Evolutionary conservation across 1,140 invertebrate genomes (phyloP).

Genomic region (Drosophila fuyamai): DNA sequence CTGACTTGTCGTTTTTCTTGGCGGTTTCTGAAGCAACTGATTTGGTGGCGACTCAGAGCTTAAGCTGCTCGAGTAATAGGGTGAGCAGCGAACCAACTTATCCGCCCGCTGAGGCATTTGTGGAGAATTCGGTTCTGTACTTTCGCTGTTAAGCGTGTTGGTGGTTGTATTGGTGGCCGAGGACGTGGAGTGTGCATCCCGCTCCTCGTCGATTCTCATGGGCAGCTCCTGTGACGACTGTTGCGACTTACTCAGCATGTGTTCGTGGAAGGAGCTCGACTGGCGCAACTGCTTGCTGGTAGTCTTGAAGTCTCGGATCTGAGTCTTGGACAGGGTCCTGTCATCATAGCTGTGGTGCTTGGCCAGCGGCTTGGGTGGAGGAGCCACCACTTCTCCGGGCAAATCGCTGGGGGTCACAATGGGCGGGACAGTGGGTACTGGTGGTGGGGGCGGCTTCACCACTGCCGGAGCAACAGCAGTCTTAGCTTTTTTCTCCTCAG

Average conservation of each 20-base stretch:
- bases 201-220: slow-evolving; percentile 75
- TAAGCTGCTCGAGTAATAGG: slow-evolving; percentile 89
- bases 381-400: slow-evolving; percentile 63
- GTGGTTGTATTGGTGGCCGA: slow-evolving; percentile 78
- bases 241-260: slow-evolving; percentile 85
- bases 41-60: slow-evolving; percentile 89
- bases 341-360: slow-evolving; percentile 88
- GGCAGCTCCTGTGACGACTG: slow-evolving; percentile 78
- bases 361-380: slow-evolving; percentile 86
- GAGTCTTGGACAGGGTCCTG: slow-evolving; percentile 87
- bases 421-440: slow-evolving; percentile 64
- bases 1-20: slow-evolving; percentile 85
- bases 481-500: slow-evolving; percentile 44
- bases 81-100: slow-evolving; percentile 88
- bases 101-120: slow-evolving; percentile 84
- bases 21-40: slow-evolving; percentile 86
- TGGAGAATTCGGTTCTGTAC: slow-evolving; percentile 81
- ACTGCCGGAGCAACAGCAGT: slow-evolving; percentile 12
- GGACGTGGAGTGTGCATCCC: slow-evolving; percentile 64
- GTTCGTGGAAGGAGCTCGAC: slow-evolving; percentile 88
- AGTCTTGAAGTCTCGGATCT: slow-evolving; percentile 88
- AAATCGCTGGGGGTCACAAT: slow-evolving; percentile 74
- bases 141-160: slow-evolving; percentile 75
- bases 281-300: slow-evolving; percentile 86
- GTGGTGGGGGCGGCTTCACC: slow-evolving; percentile 58